Conservation (phyloP, 2,888 invertebrate genomes). For the Alsophila aescularia region DNA sequence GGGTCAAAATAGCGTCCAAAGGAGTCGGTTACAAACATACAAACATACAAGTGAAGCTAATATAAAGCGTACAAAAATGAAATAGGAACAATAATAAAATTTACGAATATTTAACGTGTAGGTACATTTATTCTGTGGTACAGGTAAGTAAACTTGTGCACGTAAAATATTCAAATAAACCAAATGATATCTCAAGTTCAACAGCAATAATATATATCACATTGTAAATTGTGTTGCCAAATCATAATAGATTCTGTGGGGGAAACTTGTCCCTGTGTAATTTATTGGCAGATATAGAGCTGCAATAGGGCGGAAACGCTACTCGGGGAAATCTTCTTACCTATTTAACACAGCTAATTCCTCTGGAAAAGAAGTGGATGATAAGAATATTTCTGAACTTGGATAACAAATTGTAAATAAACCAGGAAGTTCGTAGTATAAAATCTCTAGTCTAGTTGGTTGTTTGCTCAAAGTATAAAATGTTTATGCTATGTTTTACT, state of each 20-base stretch:
- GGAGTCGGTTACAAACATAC: too few relatives aligned
- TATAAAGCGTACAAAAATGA: too few relatives aligned
- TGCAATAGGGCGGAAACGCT: constrained; percentile 12
- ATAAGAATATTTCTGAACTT: neutral
- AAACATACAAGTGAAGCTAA: too few relatives aligned
- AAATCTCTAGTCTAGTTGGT: too few relatives aligned
- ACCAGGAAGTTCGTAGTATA: too few relatives aligned
- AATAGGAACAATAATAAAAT: too few relatives aligned
- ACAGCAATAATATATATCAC: constrained; percentile 1
- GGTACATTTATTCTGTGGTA: too few relatives aligned
- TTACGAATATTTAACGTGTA: too few relatives aligned
- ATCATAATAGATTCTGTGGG: constrained; percentile 14
- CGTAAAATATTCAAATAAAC: neutral
- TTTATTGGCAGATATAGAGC: constrained; percentile 13
- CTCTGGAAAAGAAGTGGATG: neutral
- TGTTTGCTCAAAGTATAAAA: too few relatives aligned
- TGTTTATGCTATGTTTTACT: too few relatives aligned
- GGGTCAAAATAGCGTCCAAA: too few relatives aligned
- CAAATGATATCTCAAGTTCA: constrained; percentile 6
- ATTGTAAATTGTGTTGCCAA: constrained; percentile 11
- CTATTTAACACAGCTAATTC: constrained; percentile 1
- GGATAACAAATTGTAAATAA: too few relatives aligned
- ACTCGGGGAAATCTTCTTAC: constrained; percentile 11
- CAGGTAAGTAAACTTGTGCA: neutral
- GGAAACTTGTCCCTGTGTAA: constrained; percentile 9